Evolutionary conservation across 2,113 vertebrate species (phyloP).

Genomic region (Seriola dumerili): DNA sequence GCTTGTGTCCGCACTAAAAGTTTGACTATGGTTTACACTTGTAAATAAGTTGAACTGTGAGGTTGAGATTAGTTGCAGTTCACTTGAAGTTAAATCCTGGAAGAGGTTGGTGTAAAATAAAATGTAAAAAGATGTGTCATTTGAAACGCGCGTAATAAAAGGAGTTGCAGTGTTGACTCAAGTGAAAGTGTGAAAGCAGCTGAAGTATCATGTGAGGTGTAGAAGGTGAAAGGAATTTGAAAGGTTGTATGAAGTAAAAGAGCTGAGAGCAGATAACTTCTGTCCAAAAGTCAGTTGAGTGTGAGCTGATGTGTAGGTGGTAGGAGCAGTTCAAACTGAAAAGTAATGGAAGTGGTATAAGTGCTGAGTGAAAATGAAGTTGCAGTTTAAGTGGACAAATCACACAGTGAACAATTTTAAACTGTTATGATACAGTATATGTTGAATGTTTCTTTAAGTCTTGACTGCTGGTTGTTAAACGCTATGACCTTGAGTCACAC

Average conservation of each 20-base stretch:
- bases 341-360: background rate
- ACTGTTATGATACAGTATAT: too few relatives aligned
- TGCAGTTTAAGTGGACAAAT: background rate
- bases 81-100: background rate
- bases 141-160: background rate
- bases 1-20: too few relatives aligned
- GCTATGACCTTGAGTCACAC: conserved; percentile 45
- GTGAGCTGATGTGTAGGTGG: background rate
- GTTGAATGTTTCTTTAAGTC: conserved; percentile 24
- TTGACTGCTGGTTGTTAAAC: background rate
- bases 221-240: too few relatives aligned
- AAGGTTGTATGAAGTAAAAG: background rate
- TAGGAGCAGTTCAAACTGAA: background rate
- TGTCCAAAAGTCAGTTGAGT: background rate
- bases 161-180: background rate
- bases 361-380: background rate
- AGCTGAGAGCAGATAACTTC: background rate
- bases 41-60: background rate
- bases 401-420: background rate
- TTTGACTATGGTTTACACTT: too few relatives aligned
- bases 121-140: background rate
- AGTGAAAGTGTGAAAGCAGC: background rate
- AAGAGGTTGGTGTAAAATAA: background rate
- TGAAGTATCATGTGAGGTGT: background rate
- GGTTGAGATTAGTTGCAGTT: background rate